These are phyloP conservation scores for Pristionchus entomophagus DNA, from an alignment of 2,888 invertebrate genomes.

Conservation along the genomic window DNA sequence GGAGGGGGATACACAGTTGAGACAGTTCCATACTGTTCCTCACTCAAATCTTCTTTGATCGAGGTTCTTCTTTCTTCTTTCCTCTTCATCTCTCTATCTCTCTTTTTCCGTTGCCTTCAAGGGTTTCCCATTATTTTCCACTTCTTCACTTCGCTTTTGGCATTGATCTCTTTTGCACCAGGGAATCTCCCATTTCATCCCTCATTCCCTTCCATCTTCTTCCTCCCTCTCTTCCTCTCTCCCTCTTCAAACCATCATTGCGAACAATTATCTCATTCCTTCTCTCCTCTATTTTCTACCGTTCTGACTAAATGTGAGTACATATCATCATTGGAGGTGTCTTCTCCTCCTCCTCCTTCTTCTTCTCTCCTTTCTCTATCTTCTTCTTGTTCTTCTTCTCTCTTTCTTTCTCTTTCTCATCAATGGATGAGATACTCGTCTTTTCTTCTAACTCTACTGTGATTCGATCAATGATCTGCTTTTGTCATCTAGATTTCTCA, in stretches of 20 bases:
- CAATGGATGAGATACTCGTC: background rate
- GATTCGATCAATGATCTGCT: background rate
- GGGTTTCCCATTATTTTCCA: constrained; percentile 7
- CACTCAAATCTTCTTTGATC: background rate
- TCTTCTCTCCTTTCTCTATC: background rate
- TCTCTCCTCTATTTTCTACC: background rate
- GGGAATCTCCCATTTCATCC: constrained; percentile 23
- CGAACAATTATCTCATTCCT: background rate
- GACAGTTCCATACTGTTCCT: background rate
- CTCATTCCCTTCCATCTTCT: background rate
- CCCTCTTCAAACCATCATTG: constrained; percentile 14
- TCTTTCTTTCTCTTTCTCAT: background rate
- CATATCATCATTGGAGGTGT: background rate
- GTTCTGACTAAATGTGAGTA: background rate
- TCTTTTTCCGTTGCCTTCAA: background rate
- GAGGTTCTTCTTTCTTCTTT: background rate
- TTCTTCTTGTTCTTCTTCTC: background rate
- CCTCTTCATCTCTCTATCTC: background rate
- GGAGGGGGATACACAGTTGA: background rate
- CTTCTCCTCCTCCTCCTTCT: background rate
- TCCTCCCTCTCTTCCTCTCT: background rate
- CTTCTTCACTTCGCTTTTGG: constrained; percentile 11
- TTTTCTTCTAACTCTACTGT: background rate
- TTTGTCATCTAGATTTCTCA: background rate
- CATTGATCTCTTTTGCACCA: background rate